These are phyloP conservation scores for Leptopterna dolabrata DNA, from an alignment of 2,888 invertebrate genomes.

Conservation along the genomic window DNA sequence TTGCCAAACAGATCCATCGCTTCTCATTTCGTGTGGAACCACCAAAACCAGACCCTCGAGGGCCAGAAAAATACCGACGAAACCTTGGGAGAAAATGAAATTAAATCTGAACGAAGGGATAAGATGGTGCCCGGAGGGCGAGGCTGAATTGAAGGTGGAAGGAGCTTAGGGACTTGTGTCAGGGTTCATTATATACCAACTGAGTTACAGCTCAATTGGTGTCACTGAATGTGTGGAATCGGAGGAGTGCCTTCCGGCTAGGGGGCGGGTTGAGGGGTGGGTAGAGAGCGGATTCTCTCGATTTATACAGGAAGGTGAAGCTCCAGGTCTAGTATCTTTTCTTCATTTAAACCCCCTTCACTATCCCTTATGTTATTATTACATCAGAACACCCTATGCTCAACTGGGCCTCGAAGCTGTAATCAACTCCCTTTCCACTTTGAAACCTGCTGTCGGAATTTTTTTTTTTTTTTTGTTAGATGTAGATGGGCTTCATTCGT, in stretches of 20 bases:
- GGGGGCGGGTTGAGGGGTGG: neutral
- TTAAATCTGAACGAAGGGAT: constrained; percentile 8
- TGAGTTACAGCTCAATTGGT: neutral
- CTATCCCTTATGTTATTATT: neutral
- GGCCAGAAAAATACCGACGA: neutral
- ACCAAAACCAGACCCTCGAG: neutral
- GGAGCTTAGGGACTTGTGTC: neutral
- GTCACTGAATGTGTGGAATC: neutral
- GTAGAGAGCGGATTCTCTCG: too few species aligned
- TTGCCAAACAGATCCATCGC: constrained; percentile 18
- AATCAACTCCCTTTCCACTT: too few species aligned
- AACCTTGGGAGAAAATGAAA: neutral
- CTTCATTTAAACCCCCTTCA: too few species aligned
- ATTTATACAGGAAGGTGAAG: too few species aligned
- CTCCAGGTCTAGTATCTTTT: too few species aligned
- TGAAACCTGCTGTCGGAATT: too few species aligned
- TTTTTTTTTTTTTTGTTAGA: too few species aligned
- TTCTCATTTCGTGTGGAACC: constrained; percentile 8
- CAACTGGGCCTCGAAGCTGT: too few species aligned
- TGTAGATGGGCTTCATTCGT: too few species aligned
- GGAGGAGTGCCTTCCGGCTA: neutral
- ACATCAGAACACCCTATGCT: too few species aligned
- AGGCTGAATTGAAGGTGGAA: constrained; percentile 11
- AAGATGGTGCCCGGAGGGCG: neutral
- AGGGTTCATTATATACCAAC: constrained; percentile 18